These are phyloP conservation scores for Tauraco erythrolophus DNA, from an alignment of 2,113 vertebrate species.

Conservation along the genomic window DNA sequence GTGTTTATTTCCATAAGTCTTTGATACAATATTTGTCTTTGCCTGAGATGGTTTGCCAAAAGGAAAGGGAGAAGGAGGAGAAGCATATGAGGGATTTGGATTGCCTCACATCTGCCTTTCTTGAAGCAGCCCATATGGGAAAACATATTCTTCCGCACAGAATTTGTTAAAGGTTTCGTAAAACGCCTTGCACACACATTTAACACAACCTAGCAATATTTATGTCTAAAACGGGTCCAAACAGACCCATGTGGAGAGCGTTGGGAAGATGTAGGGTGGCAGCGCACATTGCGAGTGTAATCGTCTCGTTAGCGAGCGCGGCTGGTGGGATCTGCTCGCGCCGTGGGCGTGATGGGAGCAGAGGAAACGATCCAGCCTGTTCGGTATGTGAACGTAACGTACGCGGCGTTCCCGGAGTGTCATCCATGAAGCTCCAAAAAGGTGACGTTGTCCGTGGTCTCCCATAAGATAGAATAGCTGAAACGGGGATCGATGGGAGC, in stretches of 20 bases:
- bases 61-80: constrained; percentile 57
- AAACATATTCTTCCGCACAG: constrained; percentile 76
- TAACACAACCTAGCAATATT: constrained; percentile 53
- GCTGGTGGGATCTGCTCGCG: not conserved
- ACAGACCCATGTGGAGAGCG: too few relatives aligned
- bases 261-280: constrained; percentile 50
- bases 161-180: constrained; percentile 69
- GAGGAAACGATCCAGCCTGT: not conserved
- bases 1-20: constrained; percentile 50
- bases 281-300: not conserved
- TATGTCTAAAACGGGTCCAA: constrained; percentile 59
- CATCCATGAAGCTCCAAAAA: rapidly evolving
- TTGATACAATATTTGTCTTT: constrained; percentile 56
- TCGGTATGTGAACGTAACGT: not conserved
- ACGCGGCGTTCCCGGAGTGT: not conserved
- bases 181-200: too few relatives aligned
- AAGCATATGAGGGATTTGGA: constrained; percentile 62
- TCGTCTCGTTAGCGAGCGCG: too few relatives aligned
- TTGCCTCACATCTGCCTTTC: constrained; percentile 74
- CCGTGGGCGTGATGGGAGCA: not conserved
- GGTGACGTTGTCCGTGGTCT: rapidly evolving
- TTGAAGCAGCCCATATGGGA: constrained; percentile 76
- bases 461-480: not conserved
- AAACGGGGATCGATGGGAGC: rapidly evolving
- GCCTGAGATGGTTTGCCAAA: constrained; percentile 70